These are phyloP conservation scores for Elymnias hypermnestra DNA, from an alignment of 1,140 invertebrate species.

Conservation along the genomic window DNA sequence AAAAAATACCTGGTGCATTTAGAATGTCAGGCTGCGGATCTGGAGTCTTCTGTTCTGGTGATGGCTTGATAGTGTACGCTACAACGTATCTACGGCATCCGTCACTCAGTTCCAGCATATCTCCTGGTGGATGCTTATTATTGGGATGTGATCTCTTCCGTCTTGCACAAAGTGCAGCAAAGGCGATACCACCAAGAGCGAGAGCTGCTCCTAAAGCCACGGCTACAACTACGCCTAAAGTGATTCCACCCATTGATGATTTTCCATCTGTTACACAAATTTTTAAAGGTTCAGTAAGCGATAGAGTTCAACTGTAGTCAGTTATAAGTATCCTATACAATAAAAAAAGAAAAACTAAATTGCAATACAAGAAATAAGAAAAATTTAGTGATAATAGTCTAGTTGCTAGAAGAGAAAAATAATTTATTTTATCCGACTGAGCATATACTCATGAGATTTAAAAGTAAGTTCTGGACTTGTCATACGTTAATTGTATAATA, in stretches of 20 bases:
- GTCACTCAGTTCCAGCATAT: constrained; percentile 63
- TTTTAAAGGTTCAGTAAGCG: no score
- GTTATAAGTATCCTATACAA: no score
- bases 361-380: no score
- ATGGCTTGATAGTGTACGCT: constrained; percentile 64
- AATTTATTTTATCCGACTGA: no score
- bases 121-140: constrained; percentile 59
- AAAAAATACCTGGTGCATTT: constrained; percentile 49
- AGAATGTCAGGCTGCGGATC: constrained; percentile 67
- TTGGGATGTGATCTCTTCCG: constrained; percentile 45
- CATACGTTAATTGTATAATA: no score
- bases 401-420: no score
- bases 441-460: no score
- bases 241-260: constrained; percentile 44
- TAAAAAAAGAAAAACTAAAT: no score
- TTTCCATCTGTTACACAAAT: constrained; percentile 48
- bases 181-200: constrained; percentile 44
- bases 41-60: constrained; percentile 54
- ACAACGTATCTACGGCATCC: constrained; percentile 63
- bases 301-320: no score
- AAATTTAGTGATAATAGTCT: no score
- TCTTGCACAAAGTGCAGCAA: constrained; percentile 47
- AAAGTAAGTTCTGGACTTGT: no score
- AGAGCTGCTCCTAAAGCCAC: constrained; percentile 40
- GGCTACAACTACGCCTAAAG: constrained; percentile 52